These are phyloP conservation scores for Patella vulgata DNA, from an alignment of 1,140 invertebrate genomes.

Conservation along the genomic window DNA sequence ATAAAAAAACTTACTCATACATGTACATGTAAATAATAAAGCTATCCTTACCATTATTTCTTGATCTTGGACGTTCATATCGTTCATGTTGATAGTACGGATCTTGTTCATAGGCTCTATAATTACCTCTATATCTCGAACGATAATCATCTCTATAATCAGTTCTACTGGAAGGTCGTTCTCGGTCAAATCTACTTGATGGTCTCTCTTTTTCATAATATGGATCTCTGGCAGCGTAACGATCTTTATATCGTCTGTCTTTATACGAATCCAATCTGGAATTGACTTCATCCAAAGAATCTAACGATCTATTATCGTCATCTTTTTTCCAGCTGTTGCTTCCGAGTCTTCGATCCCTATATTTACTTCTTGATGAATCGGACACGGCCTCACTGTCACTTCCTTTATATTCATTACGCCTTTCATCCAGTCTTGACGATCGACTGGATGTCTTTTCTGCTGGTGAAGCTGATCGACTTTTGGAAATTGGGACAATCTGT, in stretches of 20 bases:
- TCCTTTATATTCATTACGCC: too few species aligned
- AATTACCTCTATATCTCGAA: slow-evolving; percentile 1
- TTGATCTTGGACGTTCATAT: slow-evolving; percentile 59
- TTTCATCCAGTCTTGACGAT: not conserved
- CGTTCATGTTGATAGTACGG: slow-evolving; percentile 44
- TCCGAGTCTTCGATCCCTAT: slow-evolving; percentile 10
- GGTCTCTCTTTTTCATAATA: slow-evolving; percentile 42
- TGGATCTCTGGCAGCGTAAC: slow-evolving; percentile 21
- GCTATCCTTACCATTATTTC: slow-evolving; percentile 38
- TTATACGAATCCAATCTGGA: slow-evolving; percentile 6
- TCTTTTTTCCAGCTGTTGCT: slow-evolving; percentile 15
- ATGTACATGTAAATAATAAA: too few species aligned
- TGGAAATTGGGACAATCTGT: not conserved
- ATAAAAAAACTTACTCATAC: too few species aligned
- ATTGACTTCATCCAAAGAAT: slow-evolving; percentile 36
- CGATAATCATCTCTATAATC: slow-evolving; percentile 16
- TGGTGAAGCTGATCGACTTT: slow-evolving; percentile 14
- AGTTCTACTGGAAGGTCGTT: not conserved
- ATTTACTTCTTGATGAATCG: not conserved
- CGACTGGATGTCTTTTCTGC: slow-evolving; percentile 8
- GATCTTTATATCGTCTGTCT: not conserved
- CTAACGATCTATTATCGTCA: slow-evolving; percentile 33
- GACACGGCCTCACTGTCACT: too few species aligned
- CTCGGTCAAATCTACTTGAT: slow-evolving; percentile 25
- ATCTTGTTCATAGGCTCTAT: slow-evolving; percentile 6